Conservation (phyloP, 2,888 invertebrate species). For the Frankliniella intonsa region DNA sequence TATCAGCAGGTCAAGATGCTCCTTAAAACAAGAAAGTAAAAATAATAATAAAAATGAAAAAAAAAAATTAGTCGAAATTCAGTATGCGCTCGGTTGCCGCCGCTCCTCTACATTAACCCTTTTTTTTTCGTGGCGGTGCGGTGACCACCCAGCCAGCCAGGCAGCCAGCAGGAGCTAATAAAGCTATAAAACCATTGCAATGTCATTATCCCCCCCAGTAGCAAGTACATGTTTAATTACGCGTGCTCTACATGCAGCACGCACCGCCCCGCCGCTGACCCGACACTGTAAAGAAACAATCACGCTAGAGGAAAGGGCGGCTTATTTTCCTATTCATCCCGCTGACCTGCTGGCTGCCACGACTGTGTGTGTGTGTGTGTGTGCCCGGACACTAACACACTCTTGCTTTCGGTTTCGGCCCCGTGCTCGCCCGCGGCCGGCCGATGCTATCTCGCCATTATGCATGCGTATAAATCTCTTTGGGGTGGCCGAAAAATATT, state of each 20-base stretch:
- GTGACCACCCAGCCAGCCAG: background rate
- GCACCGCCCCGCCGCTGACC: background rate
- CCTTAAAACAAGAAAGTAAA: background rate
- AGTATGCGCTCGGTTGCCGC: background rate
- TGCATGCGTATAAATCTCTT: background rate
- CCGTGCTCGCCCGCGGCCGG: background rate
- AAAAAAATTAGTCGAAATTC: background rate
- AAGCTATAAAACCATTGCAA: conserved; percentile 12
- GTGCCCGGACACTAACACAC: background rate
- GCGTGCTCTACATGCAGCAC: background rate
- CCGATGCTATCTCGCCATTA: background rate
- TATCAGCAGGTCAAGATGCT: background rate
- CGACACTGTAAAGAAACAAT: background rate
- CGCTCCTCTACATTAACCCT: background rate
- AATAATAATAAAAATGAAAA: background rate
- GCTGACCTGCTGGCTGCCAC: background rate
- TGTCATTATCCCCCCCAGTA: conserved; percentile 1
- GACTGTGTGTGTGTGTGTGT: background rate
- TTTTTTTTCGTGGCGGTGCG: background rate
- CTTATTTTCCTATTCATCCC: too few species aligned
- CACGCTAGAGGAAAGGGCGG: too few species aligned
- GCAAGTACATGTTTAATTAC: background rate
- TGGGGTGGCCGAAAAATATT: background rate
- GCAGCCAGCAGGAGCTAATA: background rate
- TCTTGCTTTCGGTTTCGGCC: too few species aligned